A percentile compares a stretch with the other conserved stretches of the same genome.
Evolutionary conservation across 2,888 invertebrate genomes (phyloP).

Genomic region (Drosophila testacea): DNA sequence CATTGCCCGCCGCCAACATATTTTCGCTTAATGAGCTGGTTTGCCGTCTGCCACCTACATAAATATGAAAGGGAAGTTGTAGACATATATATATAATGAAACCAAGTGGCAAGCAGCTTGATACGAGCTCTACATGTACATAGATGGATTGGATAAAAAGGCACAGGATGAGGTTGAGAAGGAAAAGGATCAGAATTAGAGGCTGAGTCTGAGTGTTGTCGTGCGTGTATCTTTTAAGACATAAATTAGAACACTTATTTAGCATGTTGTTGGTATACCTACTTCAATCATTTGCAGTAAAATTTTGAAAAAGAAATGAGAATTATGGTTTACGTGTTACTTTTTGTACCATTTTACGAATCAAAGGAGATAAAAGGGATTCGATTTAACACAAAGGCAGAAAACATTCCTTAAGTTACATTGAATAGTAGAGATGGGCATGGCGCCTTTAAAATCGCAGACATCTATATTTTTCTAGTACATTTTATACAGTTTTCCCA

Average conservation of each 20-base stretch:
- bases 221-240: conserved; percentile 58
- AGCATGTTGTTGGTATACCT: conserved; percentile 40
- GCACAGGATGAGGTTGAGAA: background rate
- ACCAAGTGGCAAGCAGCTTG: conserved; percentile 29
- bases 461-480: too few relatives aligned
- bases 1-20: conserved; percentile 44
- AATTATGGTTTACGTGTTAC: conserved; percentile 5
- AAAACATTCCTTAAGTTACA: background rate
- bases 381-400: background rate
- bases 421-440: too few relatives aligned
- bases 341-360: background rate
- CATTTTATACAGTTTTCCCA: too few relatives aligned
- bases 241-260: conserved; percentile 65
- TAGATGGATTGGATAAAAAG: conserved; percentile 3
- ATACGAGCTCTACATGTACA: conserved; percentile 23
- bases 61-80: conserved; percentile 62
- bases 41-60: conserved; percentile 43
- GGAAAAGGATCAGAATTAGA: conserved; percentile 2
- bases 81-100: conserved; percentile 52
- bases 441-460: too few relatives aligned
- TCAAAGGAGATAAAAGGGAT: background rate
- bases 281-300: conserved; percentile 41
- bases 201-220: conserved; percentile 22
- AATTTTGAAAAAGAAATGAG: conserved; percentile 10
- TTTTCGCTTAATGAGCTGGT: conserved; percentile 65